phyloP scores from a whole-genome alignment of 1,140 invertebrate species.

The Hestina assimilis region DNA sequence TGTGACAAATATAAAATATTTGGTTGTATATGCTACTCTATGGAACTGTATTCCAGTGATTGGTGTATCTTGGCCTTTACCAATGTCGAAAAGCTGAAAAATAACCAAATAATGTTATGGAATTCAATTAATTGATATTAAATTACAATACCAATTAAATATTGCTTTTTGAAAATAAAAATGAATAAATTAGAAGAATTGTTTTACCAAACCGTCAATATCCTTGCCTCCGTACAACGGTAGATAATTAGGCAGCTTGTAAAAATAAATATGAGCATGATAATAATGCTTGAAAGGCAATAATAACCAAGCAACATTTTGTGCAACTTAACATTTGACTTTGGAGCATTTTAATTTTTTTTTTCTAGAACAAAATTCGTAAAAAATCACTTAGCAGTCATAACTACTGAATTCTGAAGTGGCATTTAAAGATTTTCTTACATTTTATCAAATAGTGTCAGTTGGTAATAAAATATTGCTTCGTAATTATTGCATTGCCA shows the following conservation, averaged over 20 bases:
- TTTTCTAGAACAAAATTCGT: too few relatives aligned
- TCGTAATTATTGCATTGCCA: too few relatives aligned
- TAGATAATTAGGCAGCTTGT: slow-evolving; percentile 86
- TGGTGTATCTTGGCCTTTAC: slow-evolving; percentile 85
- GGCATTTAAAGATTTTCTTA: too few relatives aligned
- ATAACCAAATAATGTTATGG: not conserved
- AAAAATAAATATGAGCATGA: slow-evolving; percentile 30
- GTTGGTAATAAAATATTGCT: too few relatives aligned
- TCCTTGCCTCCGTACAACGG: slow-evolving; percentile 85
- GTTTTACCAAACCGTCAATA: slow-evolving; percentile 85
- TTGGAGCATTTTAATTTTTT: too few relatives aligned
- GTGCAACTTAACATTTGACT: too few relatives aligned
- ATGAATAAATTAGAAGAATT: slow-evolving; percentile 14
- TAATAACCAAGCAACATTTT: too few relatives aligned
- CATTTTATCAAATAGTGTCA: too few relatives aligned
- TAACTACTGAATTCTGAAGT: too few relatives aligned
- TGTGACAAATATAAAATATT: slow-evolving; percentile 89
- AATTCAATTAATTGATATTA: not conserved
- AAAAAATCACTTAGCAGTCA: too few relatives aligned
- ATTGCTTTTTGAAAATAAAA: slow-evolving; percentile 42
- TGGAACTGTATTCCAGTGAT: slow-evolving; percentile 93
- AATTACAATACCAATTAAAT: too few relatives aligned
- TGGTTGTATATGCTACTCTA: slow-evolving; percentile 83
- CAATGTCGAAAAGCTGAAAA: slow-evolving; percentile 90
- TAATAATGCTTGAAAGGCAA: too few relatives aligned